A percentile compares a stretch with the other conserved stretches of the same genome.
phyloP scores from a whole-genome alignment of 2,113 vertebrate genomes.

The Morone chrysops region DNA sequence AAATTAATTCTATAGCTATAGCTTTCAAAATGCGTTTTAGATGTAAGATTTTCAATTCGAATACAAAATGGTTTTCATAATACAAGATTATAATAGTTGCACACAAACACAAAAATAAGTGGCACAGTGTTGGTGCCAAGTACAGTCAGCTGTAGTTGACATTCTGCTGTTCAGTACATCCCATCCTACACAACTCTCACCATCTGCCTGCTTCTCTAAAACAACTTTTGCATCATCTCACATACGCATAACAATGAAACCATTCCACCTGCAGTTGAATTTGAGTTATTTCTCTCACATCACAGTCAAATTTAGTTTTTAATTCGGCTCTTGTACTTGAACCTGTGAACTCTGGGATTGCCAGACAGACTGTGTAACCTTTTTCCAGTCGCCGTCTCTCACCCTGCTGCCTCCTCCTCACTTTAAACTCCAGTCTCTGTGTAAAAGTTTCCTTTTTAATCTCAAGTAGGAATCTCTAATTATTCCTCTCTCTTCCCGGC shows the following conservation, averaged over 20 bases:
- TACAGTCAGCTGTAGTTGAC: constrained; percentile 50
- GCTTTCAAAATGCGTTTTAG: neutral
- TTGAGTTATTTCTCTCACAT: neutral
- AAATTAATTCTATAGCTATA: neutral
- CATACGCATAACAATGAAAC: constrained; percentile 13
- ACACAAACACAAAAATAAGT: constrained; percentile 1
- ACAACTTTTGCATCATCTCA: neutral
- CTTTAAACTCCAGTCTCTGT: constrained; percentile 17
- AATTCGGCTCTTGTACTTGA: neutral
- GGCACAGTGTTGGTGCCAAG: constrained; percentile 28
- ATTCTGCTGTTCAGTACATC: constrained; percentile 59
- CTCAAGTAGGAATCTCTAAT: constrained; percentile 46
- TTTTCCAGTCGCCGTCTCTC: neutral
- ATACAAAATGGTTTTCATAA: neutral
- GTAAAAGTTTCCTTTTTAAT: constrained; percentile 59
- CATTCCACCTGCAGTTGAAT: neutral
- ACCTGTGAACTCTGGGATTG: neutral
- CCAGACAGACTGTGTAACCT: neutral
- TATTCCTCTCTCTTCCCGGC: neutral
- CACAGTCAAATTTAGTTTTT: neutral
- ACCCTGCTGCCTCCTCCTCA: neutral
- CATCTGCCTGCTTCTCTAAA: constrained; percentile 52
- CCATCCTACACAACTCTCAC: constrained; percentile 46
- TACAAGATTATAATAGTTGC: neutral
- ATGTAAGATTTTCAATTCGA: neutral